Evolutionary conservation across 2,797 vertebrate genomes (phyloP).

Genomic region (Pygocentrus nattereri): DNA sequence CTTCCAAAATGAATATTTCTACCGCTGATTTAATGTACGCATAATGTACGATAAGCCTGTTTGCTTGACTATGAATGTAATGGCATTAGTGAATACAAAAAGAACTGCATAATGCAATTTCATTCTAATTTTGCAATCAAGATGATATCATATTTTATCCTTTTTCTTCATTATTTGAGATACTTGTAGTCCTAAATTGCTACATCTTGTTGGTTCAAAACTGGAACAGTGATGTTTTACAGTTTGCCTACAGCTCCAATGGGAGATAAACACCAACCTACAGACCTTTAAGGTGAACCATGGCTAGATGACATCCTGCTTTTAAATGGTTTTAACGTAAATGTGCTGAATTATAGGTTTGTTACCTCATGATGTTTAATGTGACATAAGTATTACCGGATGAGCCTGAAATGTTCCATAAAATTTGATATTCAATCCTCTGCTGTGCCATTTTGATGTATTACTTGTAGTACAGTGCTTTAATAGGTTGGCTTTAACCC

Average conservation of each 20-base stretch:
- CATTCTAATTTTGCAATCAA: constrained; percentile 12
- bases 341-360: constrained; percentile 9
- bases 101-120: not conserved
- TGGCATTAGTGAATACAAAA: not conserved
- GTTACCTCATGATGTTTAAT: not conserved
- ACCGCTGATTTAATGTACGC: not conserved
- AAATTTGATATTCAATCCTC: not conserved
- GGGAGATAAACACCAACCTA: constrained; percentile 11
- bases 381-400: not conserved
- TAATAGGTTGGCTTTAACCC: not conserved
- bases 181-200: constrained; percentile 13
- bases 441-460: constrained; percentile 1
- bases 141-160: not conserved
- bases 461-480: not conserved
- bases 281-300: not conserved
- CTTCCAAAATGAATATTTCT: constrained; percentile 2
- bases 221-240: constrained; percentile 9
- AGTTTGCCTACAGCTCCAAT: not conserved
- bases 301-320: not conserved
- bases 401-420: not conserved
- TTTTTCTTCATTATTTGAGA: constrained; percentile 1
- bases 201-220: not conserved
- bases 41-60: constrained; percentile 2
- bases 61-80: not conserved
- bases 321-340: constrained; percentile 7